phyloP scores from a whole-genome alignment of 2,113 vertebrate species.

The Sylvilagus bachmani region DNA sequence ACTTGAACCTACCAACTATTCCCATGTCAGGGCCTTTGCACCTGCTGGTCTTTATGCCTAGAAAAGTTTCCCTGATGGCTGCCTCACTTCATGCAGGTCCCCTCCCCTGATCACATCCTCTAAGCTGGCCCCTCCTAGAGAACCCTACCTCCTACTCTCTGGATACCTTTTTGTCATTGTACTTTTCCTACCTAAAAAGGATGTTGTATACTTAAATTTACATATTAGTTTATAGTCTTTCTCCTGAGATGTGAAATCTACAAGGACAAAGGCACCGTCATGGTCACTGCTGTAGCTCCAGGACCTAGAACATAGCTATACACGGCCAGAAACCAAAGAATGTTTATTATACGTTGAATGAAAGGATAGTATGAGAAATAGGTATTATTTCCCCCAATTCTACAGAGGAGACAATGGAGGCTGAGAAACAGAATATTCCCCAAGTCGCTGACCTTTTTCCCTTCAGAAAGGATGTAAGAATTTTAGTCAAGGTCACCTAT shows the following conservation, averaged over 20 bases:
- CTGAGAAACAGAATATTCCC: not conserved
- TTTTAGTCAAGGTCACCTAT: conserved; percentile 35
- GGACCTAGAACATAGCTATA: not conserved
- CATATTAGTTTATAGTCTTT: not conserved
- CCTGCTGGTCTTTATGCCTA: not conserved
- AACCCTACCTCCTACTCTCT: not conserved
- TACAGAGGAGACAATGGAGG: not conserved
- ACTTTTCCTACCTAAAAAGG: not conserved
- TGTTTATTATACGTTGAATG: not conserved
- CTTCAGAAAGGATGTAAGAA: not conserved
- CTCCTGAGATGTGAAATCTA: not conserved
- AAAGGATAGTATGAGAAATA: not conserved
- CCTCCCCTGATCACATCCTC: not conserved
- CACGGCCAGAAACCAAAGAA: rapidly evolving
- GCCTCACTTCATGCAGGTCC: not conserved
- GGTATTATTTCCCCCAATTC: not conserved
- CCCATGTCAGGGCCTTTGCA: not conserved
- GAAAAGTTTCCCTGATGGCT: not conserved
- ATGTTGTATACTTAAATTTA: not conserved
- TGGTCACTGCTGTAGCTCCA: rapidly evolving
- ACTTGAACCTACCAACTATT: not conserved
- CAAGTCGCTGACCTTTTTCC: not conserved
- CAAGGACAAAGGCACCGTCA: not conserved
- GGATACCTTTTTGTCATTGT: not conserved
- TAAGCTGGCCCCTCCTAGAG: not conserved